Percentiles rank a stretch among this genome's conserved stretches.
Conservation (phyloP, 2,113 vertebrate genomes). For the Glareola pratincola region DNA sequence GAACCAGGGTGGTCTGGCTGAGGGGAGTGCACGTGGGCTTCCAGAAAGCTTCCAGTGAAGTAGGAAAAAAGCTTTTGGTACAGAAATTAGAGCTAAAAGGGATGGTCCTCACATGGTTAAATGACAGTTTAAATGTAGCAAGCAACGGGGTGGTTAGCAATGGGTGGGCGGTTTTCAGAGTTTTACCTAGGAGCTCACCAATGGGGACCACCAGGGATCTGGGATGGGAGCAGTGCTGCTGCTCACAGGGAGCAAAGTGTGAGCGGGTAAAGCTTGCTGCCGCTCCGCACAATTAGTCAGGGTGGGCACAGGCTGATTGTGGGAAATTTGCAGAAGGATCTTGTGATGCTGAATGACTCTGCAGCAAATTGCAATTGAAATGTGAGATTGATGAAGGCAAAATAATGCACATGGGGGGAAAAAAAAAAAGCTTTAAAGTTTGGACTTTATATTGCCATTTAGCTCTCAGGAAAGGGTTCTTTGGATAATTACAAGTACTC, state of each 20-base stretch:
- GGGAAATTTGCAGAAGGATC: neutral
- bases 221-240: neutral
- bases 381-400: neutral
- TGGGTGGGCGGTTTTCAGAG: neutral
- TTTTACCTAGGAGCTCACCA: neutral
- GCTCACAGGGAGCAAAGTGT: neutral
- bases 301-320: neutral
- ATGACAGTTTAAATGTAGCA: neutral
- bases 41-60: neutral
- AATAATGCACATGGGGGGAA: neutral
- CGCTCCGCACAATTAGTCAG: neutral
- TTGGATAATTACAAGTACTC: neutral
- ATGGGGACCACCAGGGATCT: neutral
- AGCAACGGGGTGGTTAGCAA: neutral
- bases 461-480: neutral
- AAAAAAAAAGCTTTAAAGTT: neutral
- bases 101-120: neutral
- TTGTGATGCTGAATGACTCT: neutral
- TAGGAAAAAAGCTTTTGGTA: neutral
- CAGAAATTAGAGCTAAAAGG: neutral
- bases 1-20: rapidly evolving
- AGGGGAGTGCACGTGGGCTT: rapidly evolving
- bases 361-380: neutral
- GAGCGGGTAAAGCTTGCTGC: neutral
- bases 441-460: neutral